Percentiles rank a stretch among this genome's conserved stretches.
Evolutionary conservation across 2,797 vertebrate species (phyloP).

Genomic region (Cossypha dichroa): DNA sequence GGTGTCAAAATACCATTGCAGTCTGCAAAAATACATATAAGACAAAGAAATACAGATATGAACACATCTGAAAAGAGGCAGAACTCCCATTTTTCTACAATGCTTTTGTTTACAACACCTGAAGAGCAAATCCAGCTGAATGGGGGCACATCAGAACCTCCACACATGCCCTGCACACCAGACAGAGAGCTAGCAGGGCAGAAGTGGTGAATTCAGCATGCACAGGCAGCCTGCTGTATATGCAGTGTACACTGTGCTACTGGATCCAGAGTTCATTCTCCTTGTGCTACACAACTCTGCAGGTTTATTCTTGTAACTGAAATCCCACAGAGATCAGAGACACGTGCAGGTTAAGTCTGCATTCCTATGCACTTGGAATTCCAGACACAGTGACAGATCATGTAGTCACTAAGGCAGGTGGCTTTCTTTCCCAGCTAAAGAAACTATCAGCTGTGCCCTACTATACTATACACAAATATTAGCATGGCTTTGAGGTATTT

Average conservation of each 20-base stretch:
- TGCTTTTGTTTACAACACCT: background rate
- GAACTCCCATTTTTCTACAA: background rate
- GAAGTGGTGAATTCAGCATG: background rate
- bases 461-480: background rate
- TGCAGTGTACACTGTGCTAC: fast-evolving
- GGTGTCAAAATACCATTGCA: background rate
- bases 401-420: background rate
- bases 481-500: background rate
- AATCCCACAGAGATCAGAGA: background rate
- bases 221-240: background rate
- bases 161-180: fast-evolving
- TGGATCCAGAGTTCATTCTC: background rate
- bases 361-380: fast-evolving
- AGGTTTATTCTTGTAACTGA: background rate
- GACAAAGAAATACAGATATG: background rate
- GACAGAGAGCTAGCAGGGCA: fast-evolving
- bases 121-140: background rate
- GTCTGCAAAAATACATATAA: background rate
- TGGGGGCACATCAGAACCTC: background rate
- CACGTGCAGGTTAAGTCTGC: fast-evolving
- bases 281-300: background rate
- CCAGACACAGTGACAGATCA: fast-evolving
- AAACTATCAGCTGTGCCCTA: background rate
- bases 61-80: background rate
- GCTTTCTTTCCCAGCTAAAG: background rate